Base-by-base conservation (phyloP, 2,113 vertebrate genomes). In the Dolichallabes microphthalmus region DNA sequence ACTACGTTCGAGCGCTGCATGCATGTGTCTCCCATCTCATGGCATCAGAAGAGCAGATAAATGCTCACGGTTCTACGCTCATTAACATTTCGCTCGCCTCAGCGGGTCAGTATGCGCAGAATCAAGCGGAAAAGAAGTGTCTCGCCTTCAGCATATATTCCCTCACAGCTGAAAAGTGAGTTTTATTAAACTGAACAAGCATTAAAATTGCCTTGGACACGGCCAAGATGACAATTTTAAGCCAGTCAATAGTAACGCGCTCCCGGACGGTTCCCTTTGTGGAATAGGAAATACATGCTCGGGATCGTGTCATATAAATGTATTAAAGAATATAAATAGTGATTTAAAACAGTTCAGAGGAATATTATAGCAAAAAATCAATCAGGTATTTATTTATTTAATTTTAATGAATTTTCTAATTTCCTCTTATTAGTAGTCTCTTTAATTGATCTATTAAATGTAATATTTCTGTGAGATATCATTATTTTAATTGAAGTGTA, bases 101-200 rank as follows among this genome's bases (percentile, higher is more conserved):
- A 58, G 76, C 19, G 1, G 73, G 25, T 75, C 39, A 1, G 25
- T 13, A 15, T 52, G 45, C 15, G 45, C 35, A 25, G 71, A 50
- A 11, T 32, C 22, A 22, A 25, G 71, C 13, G 45, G 73, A 50
- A 75, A 52, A 39, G n/a, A 45, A 73, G 55, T 11, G 55, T 22
- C 76, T 78, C 27, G 27, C 53, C 76, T 58, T 58, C 53, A 78
- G 76, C 76, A 78, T 58, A 78, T 55, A 58, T 78, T 58, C 30
- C 76, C 55, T 58, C 27, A 20, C 27, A 78, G 9, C 19, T 1
- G 4, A 58, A 30, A 35, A 35, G 10, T 4, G 53, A 78, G 53
- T 25, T 78, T 58, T 78, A 78, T 78, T 78, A 78, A 78, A 78
- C 55, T 6, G 19, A 57, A 78, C 74, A 57, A 77, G 74, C 74